A percentile compares a stretch with the other conserved stretches of the same genome.
Evolutionary conservation across 2,797 vertebrate species (phyloP).

Genomic region (Erethizon dorsatum): DNA sequence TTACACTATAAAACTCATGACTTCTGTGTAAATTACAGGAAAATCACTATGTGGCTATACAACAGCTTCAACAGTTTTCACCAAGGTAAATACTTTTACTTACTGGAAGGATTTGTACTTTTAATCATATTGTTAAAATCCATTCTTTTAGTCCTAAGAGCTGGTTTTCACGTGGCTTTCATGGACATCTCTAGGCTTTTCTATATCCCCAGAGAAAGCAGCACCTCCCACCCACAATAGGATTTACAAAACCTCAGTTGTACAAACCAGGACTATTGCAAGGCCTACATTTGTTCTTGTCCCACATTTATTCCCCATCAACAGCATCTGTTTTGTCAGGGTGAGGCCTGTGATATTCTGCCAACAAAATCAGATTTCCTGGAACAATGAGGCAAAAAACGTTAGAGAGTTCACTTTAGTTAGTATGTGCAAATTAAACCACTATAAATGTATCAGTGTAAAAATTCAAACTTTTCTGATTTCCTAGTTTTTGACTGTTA

Average conservation of each 20-base stretch:
- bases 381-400: background rate
- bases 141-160: background rate
- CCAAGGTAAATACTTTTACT: conserved; percentile 36
- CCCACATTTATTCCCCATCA: background rate
- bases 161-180: background rate
- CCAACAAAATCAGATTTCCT: conserved; percentile 53
- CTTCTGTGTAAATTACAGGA: conserved; percentile 37
- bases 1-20: conserved; percentile 21
- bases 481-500: background rate
- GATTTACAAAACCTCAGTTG: conserved; percentile 9
- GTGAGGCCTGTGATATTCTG: background rate
- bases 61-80: conserved; percentile 23
- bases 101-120: conserved; percentile 42
- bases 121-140: conserved; percentile 47
- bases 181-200: background rate
- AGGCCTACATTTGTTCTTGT: background rate
- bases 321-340: conserved; percentile 1
- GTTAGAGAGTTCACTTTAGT: background rate
- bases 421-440: conserved; percentile 36
- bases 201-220: background rate
- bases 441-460: background rate
- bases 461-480: conserved; percentile 49
- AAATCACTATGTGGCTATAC: background rate
- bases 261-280: background rate
- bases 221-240: background rate